Base-by-base conservation (phyloP, 2,888 invertebrate species). In the Cheilosia variabilis region DNA sequence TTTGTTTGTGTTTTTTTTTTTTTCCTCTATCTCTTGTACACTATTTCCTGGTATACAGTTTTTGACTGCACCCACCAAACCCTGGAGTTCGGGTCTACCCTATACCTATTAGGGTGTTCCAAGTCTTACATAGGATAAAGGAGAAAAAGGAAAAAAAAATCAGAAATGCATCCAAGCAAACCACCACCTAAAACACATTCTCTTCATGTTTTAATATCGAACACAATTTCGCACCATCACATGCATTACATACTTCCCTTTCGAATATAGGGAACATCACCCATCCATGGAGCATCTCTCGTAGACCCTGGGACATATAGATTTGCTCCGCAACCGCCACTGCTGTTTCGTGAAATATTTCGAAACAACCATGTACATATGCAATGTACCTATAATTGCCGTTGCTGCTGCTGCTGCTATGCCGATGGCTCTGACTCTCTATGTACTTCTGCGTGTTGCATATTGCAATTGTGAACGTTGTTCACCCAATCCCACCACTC, bases 241-340 rank as follows among this genome's bases (percentile, higher is more conserved):
- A 37, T 37, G 13, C 37, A 37, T 37, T 37, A 78, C 68, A 73
- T 55, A 72, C 41, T 57, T 72, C 41, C 53, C 58, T 60, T 45
- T 53, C 58, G 43, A 77, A 50, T 76, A 47, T 52, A 66, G 76
- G 63, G 52, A 84, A 69, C 58, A 75, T 75, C 68, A 55, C 60
- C 78, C 68, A 75, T 66, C 53, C 71, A 75, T 58, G 55, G 17
- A 80, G 60, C 66, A 76, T 65, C 76, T 76, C 77, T 68, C 37
- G 72, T 68, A 81, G 72, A 68, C 72, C 86, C 86, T 86, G 86
- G 86, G 73, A 86, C 77, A 81, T 76, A 81, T 86, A 81, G 86
- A 77, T 86, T 77, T 69, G 76, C 58, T 60, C 58, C 57, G 75
- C 62, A 47, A 68, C 27, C 53, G 65, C 58, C 43, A 34, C 43